Conservation (phyloP, 2,888 invertebrate genomes). For the Megalurothrips usitatus region DNA sequence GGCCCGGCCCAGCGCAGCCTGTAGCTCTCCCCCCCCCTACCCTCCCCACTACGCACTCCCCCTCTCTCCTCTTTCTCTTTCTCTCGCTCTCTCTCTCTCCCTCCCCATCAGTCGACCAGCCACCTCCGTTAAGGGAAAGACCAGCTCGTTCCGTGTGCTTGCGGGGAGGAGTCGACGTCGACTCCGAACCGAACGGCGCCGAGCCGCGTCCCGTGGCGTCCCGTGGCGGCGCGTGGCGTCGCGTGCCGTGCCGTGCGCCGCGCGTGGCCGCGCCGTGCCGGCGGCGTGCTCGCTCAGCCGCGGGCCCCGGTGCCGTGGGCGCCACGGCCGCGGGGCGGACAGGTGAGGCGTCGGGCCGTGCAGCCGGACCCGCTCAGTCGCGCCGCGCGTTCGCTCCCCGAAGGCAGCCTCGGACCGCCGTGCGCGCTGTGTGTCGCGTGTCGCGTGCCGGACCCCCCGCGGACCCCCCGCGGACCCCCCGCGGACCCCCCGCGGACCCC, state of each 20-base stretch:
- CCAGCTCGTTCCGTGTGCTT: not conserved
- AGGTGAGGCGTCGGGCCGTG: not conserved
- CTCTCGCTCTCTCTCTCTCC: not conserved
- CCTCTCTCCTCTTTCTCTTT: not conserved
- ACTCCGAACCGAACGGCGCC: not conserved
- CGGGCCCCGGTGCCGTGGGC: no score
- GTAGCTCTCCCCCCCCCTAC: not conserved
- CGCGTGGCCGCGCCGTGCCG: no score
- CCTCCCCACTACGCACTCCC: not conserved
- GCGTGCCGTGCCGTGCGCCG: no score
- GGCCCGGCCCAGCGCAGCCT: not conserved
- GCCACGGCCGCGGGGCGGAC: no score
- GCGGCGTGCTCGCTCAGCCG: no score
- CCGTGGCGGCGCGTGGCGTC: not conserved
- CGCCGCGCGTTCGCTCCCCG: not conserved
- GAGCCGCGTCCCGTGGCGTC: not conserved
- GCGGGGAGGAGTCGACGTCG: not conserved
- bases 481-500: no score
- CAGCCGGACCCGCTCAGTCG: not conserved
- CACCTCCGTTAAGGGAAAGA: not conserved
- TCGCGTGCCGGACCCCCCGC: no score
- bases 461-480: no score
- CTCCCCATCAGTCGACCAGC: conserved; percentile 6
- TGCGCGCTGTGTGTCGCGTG: no score
- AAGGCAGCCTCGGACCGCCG: no score